These are phyloP conservation scores for Eumerus sabulonum DNA, from an alignment of 2,888 invertebrate species.

Conservation along the genomic window DNA sequence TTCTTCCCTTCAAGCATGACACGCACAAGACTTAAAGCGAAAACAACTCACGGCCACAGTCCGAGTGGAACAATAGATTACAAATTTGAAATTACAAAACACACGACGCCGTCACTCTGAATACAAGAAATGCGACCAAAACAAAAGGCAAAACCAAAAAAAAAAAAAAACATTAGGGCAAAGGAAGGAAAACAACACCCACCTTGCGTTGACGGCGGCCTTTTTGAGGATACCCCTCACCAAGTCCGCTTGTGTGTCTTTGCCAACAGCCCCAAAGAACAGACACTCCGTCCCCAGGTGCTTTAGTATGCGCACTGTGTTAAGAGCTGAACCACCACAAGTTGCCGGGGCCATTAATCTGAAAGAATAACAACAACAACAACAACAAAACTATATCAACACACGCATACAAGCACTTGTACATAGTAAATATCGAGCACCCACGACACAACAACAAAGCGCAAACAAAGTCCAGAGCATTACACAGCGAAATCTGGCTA, in stretches of 20 bases:
- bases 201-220: constrained; percentile 78
- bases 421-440: not conserved
- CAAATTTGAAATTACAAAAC: constrained; percentile 41
- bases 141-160: no score
- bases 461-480: not conserved
- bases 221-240: constrained; percentile 77
- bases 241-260: constrained; percentile 79
- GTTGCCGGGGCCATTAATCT: constrained; percentile 57
- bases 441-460: not conserved
- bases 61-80: constrained; percentile 26
- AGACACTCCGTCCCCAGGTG: constrained; percentile 77
- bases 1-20: not conserved
- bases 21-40: not conserved
- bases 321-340: constrained; percentile 80
- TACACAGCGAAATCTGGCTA: not conserved
- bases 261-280: constrained; percentile 81
- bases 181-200: constrained; percentile 34
- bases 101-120: constrained; percentile 25
- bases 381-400: not conserved
- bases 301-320: constrained; percentile 79
- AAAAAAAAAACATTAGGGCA: no score
- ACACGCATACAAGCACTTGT: not conserved
- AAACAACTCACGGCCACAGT: no score
- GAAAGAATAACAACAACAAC: constrained; percentile 44
- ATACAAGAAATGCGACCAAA: not conserved